Base-by-base conservation (phyloP, 1,140 invertebrate species). In the Sipha flava region DNA sequence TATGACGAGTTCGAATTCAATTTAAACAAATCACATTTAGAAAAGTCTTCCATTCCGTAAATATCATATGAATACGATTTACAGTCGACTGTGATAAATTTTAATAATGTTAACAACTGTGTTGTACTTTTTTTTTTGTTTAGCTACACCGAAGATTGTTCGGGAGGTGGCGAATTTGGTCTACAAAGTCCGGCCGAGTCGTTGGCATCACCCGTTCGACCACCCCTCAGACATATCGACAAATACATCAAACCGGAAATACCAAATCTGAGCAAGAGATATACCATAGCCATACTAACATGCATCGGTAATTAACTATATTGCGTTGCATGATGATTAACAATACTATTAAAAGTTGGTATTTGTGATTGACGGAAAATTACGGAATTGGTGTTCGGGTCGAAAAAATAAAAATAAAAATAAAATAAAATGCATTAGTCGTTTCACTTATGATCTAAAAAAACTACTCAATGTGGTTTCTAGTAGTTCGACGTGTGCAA, bases 191-290 rank as follows among this genome's bases (percentile, higher is more conserved):
- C 59, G 7, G 26, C 43, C 7, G 79, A 80, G 23, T 52, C 75
- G 18, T n/a, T 81, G 23, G 83, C 88, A 62, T 89, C 90, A 84
- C 89, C 88, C 23, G 91, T 94, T 82, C 87, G 92, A 83, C 94
- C 94, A 75, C 92, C 93, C 14, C 88, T 94, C 80, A 89, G 94
- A 79, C 92, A 94, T 84, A 94, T 95, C 85, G 94, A 95, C 86
- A 92, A 93, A 85, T 95, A 95, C 85, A 89, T 94, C 82, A 90
- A 90, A 82, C 94, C 95, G 18, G 94, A 97, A 87, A 94, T 92
- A 84, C 94, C 95, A 0, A 95, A 93, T 84, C 88, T 97, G 81
- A 91, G 91, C 81, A 94, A 95, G 83, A 89, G 95, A 81, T 95
- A 93, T 84, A 96, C 94, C 1, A 92, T 97, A 59, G 94, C 94